These are phyloP conservation scores for Oostethus manadensis DNA, from an alignment of 2,113 vertebrate genomes.

Conservation along the genomic window DNA sequence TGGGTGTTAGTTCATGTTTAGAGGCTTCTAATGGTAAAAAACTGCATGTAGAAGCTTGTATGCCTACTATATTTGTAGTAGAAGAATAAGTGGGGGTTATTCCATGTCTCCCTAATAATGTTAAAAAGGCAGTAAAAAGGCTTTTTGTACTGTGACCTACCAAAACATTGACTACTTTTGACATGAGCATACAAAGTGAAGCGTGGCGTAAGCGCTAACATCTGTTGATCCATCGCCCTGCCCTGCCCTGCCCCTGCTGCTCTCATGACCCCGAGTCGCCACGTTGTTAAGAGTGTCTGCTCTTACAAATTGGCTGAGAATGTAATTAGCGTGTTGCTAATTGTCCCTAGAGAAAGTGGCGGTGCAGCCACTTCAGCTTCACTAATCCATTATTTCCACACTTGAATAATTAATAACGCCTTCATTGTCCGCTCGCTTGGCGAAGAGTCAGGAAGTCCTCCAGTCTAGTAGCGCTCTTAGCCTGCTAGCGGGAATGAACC, in stretches of 20 bases:
- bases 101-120: too few species aligned
- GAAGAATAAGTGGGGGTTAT: too few species aligned
- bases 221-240: neutral
- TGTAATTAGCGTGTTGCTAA: slow-evolving; percentile 72
- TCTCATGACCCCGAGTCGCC: neutral
- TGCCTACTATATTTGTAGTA: too few species aligned
- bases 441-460: slow-evolving; percentile 12
- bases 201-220: neutral
- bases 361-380: slow-evolving; percentile 46
- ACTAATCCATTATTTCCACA: slow-evolving; percentile 60
- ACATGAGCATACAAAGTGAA: too few species aligned
- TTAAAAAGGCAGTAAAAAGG: too few species aligned
- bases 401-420: slow-evolving; percentile 56
- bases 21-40: too few species aligned
- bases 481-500: too few species aligned
- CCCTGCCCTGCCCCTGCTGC: slow-evolving; percentile 4
- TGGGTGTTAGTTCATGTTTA: too few species aligned
- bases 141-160: too few species aligned
- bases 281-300: slow-evolving; percentile 20
- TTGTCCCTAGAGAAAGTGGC: slow-evolving; percentile 27
- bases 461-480: too few species aligned
- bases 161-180: too few species aligned
- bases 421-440: slow-evolving; percentile 40
- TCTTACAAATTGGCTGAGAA: slow-evolving; percentile 60
- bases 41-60: too few species aligned